Base-by-base conservation (phyloP, 2,113 vertebrate genomes). In the Ageneiosus marmoratus region DNA sequence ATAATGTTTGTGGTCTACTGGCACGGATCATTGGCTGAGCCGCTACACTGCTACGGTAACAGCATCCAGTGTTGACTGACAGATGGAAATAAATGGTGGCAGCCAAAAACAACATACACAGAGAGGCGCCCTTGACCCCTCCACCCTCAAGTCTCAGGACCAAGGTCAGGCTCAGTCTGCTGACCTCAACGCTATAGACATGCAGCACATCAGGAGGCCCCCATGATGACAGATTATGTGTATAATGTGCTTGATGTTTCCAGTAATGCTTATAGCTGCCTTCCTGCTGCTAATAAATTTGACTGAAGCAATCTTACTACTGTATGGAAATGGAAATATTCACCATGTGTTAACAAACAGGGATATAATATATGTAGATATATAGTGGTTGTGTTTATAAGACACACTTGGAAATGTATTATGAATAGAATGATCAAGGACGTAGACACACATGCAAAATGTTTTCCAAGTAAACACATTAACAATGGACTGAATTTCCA, bases 11-110 rank as follows among this genome's bases (percentile, higher is more conserved):
- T 67, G 83, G 82, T 89, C 79, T 85, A 73, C 48, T 63, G 56
- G 78, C 56, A 69, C 24, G 74, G 83, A 86, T 88, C 89, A 86
- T 72, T 88, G 86, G 63, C 67, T 72, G 81, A 73, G 87, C 78
- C 84, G 81, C 75, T 15, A 77, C 79, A 81, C 83, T 75, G 65
- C 79, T 34, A 85, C 78, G 79, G 90, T 89, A 93, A 94, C 90
- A 86, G 83, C 91, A 93, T 91, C 87, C 79, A 69, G 83, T 80
- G 88, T 88, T 92, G 92, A 93, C 90, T 89, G 94, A 94, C 92
- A 92, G 91, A 93, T 90, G 90, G 91, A 91, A 93, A 94, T 94
- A 93, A 94, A 94, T 91, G 89, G 92, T 93, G 90, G 90, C 87
- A 90, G 91, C 89, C 90, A 90, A 92, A 93, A 93, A 94, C 91